A percentile compares a stretch with the other conserved stretches of the same genome.
phyloP scores from a whole-genome alignment of 2,888 invertebrate species.

The Drosophila lutescens region DNA sequence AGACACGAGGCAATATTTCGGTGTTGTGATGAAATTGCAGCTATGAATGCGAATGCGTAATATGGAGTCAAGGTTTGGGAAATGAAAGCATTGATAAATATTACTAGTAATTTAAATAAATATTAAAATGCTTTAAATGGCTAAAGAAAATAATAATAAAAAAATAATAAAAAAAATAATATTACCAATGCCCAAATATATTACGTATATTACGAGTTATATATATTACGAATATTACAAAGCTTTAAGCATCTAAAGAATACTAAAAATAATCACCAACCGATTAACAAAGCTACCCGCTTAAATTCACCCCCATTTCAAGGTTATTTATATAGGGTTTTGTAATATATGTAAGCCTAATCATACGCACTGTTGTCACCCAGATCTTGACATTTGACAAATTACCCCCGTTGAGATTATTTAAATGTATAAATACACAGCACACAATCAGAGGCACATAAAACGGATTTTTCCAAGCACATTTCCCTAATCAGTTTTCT shows the following conservation, averaged over 20 bases:
- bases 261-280: background rate
- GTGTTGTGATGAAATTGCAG: constrained; percentile 26
- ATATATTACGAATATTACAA: too few species aligned
- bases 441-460: constrained; percentile 21
- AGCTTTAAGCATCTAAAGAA: background rate
- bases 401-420: constrained; percentile 34
- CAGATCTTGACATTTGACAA: constrained; percentile 37
- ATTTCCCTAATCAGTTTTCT: constrained; percentile 23
- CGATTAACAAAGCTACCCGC: too few species aligned
- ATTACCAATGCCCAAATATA: too few species aligned
- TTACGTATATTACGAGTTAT: too few species aligned
- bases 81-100: background rate
- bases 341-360: constrained; percentile 14
- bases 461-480: constrained; percentile 22
- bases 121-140: too few species aligned
- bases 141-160: too few species aligned
- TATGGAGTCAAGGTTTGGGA: constrained; percentile 1
- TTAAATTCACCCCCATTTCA: constrained; percentile 4
- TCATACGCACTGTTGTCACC: constrained; percentile 36
- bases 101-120: too few species aligned
- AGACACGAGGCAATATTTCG: constrained; percentile 20
- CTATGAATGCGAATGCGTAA: constrained; percentile 26
- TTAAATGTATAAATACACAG: background rate
- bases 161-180: too few species aligned
- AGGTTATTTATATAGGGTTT: constrained; percentile 10